phyloP scores from a whole-genome alignment of 1,140 invertebrate species.

The Caerostris extrusa region DNA sequence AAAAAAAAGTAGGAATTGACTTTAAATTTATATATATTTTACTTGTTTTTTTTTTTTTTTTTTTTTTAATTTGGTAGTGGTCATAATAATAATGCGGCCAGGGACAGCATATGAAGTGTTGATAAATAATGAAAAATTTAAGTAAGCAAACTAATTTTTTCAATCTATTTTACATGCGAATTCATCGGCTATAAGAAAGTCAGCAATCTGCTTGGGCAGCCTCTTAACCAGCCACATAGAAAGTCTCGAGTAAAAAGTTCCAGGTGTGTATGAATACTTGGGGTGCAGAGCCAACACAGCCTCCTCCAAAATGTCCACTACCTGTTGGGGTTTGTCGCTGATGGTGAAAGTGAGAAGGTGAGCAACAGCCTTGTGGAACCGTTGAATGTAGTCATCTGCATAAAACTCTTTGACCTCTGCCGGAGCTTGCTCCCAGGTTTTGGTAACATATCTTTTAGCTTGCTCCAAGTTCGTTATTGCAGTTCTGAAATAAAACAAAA shows the following conservation, averaged over 20 bases:
- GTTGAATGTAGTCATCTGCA: slow-evolving; percentile 34
- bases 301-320: slow-evolving; percentile 75
- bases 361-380: not conserved
- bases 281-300: slow-evolving; percentile 74
- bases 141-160: too few relatives aligned
- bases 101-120: too few relatives aligned
- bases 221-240: slow-evolving; percentile 35
- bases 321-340: slow-evolving; percentile 72
- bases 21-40: too few relatives aligned
- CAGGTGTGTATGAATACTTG: slow-evolving; percentile 76
- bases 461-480: slow-evolving; percentile 12
- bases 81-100: too few relatives aligned
- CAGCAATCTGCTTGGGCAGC: slow-evolving; percentile 55
- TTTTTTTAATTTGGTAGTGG: too few relatives aligned
- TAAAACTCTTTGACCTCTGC: slow-evolving; percentile 41
- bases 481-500: slow-evolving; percentile 42
- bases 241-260: slow-evolving; percentile 53
- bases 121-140: too few relatives aligned
- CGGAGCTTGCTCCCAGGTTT: slow-evolving; percentile 60
- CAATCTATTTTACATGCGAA: not conserved
- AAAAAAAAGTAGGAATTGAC: too few relatives aligned
- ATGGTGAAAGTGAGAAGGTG: slow-evolving; percentile 54
- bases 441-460: slow-evolving; percentile 2
- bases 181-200: slow-evolving; percentile 28
- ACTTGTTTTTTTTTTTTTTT: too few relatives aligned